Evolutionary conservation across 2,888 invertebrate genomes (phyloP), one percentile per base, ranked within the genome.

Genomic region (Acanthococcus lagerstroemiae): DNA sequence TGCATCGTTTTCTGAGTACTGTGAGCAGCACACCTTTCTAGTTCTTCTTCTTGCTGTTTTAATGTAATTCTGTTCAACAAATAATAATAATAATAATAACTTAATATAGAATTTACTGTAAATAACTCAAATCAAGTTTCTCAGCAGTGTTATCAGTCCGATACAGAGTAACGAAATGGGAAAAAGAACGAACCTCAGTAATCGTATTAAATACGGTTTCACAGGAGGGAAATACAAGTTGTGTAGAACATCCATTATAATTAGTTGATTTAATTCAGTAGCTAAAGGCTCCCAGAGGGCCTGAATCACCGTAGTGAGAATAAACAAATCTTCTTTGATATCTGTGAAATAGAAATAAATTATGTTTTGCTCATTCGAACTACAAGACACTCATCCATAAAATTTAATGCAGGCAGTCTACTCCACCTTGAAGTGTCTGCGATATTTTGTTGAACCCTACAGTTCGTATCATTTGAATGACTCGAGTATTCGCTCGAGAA

Each of bases 241-340:
- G 17, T 63, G 63, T 21, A 63, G 54, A 22, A 54, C 25, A 21
- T 63, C 63, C n/a, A 37, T 52, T 17, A 63, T 22, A 6, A 63
- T 19, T 15, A 50, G 50, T 37, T 44, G 44, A 54, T 54, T 21
- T 9, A 5, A 4, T 30, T 63, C 63, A 17, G 1, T 63, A 30
- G 27, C 27, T 17, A 52, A 12, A 9, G 54, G 24, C n/a, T 63
- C 54, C 63, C 63, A 63, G 6, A 63, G 21, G 3, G 63, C 37
- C 37, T 63, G 63, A 21, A 63, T 63, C 22, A 63, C 63, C 4
- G 27, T 63, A 7, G 30, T 21, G 37, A 63, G 22, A 15, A 63
- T 54, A 15, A 52, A 63, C 24, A 63, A 54, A 21, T 63, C 63
- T 54, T 63, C 63, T 19, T 63, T 63, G n/a, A 52, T 63, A 44